phyloP scores from a whole-genome alignment of 2,113 vertebrate genomes.

The Psilopsiagon aurifrons region DNA sequence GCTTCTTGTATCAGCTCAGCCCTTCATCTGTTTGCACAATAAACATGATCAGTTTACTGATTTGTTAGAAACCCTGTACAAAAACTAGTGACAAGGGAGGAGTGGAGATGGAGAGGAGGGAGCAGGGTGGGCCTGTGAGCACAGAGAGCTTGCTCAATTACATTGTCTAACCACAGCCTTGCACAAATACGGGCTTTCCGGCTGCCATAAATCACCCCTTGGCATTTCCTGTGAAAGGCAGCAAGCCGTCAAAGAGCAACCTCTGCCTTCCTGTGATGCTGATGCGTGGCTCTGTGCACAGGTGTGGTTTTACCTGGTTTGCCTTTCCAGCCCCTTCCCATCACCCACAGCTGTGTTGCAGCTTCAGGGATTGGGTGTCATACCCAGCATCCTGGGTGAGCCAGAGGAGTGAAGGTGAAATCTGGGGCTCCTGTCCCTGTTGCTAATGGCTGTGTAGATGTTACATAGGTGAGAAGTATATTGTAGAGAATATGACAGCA shows the following conservation, averaged over 20 bases:
- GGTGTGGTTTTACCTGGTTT: neutral
- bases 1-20: neutral
- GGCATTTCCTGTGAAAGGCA: fast-evolving
- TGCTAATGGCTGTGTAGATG: neutral
- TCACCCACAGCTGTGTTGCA: fast-evolving
- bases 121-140: fast-evolving
- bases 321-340: neutral
- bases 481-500: neutral
- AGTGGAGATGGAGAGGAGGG: neutral
- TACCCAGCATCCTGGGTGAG: neutral
- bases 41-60: neutral
- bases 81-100: neutral
- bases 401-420: neutral
- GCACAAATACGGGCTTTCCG: neutral
- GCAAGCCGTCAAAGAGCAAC: neutral
- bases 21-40: neutral
- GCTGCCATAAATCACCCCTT: neutral
- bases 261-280: neutral
- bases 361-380: neutral
- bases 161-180: neutral
- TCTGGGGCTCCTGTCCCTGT: neutral
- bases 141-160: neutral
- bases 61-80: neutral
- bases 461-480: neutral
- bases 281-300: fast-evolving